These are phyloP conservation scores for Coregonus suidteri DNA, from an alignment of 2,797 vertebrate species.

Conservation along the genomic window DNA sequence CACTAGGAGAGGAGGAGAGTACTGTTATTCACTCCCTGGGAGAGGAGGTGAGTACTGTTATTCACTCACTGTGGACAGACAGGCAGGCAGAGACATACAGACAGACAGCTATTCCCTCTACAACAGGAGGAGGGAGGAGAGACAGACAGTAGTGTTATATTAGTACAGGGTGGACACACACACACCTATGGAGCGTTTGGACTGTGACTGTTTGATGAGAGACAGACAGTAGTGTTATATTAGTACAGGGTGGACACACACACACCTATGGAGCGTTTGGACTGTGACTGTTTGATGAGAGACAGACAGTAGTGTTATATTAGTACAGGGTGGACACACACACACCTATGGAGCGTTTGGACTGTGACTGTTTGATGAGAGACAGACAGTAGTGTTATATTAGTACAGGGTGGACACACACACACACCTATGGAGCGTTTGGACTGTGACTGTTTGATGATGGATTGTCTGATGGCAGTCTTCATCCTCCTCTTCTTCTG, in stretches of 20 bases:
- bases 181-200: too few relatives aligned
- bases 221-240: too few relatives aligned
- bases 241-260: too few relatives aligned
- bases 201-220: background rate
- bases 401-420: slow-evolving; percentile 51
- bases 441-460: background rate
- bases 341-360: slow-evolving; percentile 58
- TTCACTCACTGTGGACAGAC: background rate
- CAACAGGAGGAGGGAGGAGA: background rate
- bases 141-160: too few relatives aligned
- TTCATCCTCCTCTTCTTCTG: slow-evolving; percentile 29
- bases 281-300: too few relatives aligned
- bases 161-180: background rate
- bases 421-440: slow-evolving; percentile 61
- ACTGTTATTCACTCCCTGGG: too few relatives aligned
- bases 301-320: too few relatives aligned
- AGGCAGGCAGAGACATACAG: background rate
- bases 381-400: too few relatives aligned
- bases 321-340: slow-evolving; percentile 51
- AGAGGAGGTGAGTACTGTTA: too few relatives aligned
- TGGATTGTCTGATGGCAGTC: slow-evolving; percentile 30
- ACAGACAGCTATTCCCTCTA: background rate
- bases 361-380: background rate
- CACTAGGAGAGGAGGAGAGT: too few relatives aligned
- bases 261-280: too few relatives aligned